phyloP scores from a whole-genome alignment of 2,113 vertebrate species.

The Periophthalmodon schlosseri region DNA sequence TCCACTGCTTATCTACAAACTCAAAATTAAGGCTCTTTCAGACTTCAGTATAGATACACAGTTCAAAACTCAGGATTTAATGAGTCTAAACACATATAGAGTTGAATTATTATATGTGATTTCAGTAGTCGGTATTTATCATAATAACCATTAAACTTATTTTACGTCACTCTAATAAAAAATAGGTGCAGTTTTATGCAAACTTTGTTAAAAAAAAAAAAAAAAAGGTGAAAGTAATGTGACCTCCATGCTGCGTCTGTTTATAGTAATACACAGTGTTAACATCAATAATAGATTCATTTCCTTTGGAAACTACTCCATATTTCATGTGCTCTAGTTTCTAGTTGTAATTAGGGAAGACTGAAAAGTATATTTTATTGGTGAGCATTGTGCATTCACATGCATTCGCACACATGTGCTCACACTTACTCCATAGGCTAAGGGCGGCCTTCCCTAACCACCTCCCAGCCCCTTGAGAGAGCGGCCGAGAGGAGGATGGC shows the following conservation, averaged over 20 bases:
- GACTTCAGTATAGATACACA: background rate
- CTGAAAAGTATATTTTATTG: slow-evolving; percentile 31
- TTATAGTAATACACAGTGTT: background rate
- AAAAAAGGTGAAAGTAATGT: too few species aligned
- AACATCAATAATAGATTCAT: background rate
- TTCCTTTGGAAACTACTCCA: background rate
- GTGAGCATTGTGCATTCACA: slow-evolving; percentile 5
- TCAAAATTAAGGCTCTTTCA: slow-evolving; percentile 13
- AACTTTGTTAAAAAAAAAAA: too few species aligned
- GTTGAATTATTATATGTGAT: background rate
- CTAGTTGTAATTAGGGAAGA: slow-evolving; percentile 27
- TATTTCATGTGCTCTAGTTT: slow-evolving; percentile 17
- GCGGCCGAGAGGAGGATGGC: slow-evolving; percentile 52
- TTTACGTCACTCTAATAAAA: background rate
- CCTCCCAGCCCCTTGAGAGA: slow-evolving; percentile 65
- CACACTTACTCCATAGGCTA: slow-evolving; percentile 32
- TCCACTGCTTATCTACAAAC: slow-evolving; percentile 42
- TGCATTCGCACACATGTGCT: slow-evolving; percentile 25
- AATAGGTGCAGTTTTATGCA: background rate
- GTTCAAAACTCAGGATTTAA: background rate
- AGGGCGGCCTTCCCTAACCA: slow-evolving; percentile 44
- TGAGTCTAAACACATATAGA: background rate
- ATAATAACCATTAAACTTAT: background rate
- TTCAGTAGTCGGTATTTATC: background rate
- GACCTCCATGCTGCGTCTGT: too few species aligned